These are phyloP conservation scores for Chrysolina americana DNA, from an alignment of 2,888 invertebrate genomes.

Conservation along the genomic window DNA sequence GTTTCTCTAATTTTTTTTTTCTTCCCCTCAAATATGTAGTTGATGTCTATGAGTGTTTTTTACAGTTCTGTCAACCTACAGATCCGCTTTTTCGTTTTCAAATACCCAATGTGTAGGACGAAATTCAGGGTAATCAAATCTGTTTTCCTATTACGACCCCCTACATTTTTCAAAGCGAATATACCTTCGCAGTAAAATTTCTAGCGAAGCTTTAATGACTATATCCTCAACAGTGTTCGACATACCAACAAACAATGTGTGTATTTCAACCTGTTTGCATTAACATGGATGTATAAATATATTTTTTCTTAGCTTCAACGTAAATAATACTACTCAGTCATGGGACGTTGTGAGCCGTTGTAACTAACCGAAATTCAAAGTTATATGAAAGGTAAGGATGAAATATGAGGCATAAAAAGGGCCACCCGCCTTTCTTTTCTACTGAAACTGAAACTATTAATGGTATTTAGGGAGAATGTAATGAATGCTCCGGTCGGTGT, in stretches of 20 bases:
- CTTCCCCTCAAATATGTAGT: too few relatives aligned
- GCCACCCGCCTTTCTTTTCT: conserved; percentile 42
- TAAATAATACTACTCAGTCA: conserved; percentile 35
- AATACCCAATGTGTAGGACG: too few relatives aligned
- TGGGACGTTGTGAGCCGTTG: conserved; percentile 40
- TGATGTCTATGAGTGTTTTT: too few relatives aligned
- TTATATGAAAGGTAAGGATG: conserved; percentile 36
- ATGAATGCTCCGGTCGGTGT: conserved; percentile 8
- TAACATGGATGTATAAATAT: conserved; percentile 29
- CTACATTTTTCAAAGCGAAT: too few relatives aligned
- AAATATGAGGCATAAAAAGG: conserved; percentile 40
- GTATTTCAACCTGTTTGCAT: conserved; percentile 23
- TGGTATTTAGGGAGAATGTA: conserved; percentile 14
- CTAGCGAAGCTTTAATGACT: not conserved
- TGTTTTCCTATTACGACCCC: too few relatives aligned
- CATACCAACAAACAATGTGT: conserved; percentile 13
- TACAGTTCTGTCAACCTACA: too few relatives aligned
- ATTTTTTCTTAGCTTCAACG: conserved; percentile 33
- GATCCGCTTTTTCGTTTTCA: too few relatives aligned
- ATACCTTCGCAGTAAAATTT: too few relatives aligned
- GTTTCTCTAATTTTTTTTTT: too few relatives aligned
- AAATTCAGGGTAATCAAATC: too few relatives aligned
- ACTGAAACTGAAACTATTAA: conserved; percentile 21
- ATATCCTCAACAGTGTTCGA: conserved; percentile 6
- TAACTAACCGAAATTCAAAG: conserved; percentile 39